These are phyloP conservation scores for Phenganax marumi DNA, from an alignment of 92 coral and sea anemone genomes.

Conservation along the genomic window DNA sequence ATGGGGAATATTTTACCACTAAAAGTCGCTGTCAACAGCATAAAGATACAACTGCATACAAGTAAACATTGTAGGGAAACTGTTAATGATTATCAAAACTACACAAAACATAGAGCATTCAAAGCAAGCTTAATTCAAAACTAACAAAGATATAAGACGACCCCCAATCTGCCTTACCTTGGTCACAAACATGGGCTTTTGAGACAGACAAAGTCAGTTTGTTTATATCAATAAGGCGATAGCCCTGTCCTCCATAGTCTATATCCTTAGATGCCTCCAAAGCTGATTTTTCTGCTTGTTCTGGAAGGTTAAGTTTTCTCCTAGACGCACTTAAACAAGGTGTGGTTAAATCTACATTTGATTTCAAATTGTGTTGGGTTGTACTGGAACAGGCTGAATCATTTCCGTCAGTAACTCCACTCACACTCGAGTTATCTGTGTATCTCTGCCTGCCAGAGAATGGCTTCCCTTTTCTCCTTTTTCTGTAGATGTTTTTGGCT, in stretches of 20 bases:
- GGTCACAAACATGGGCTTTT: conserved; percentile 26
- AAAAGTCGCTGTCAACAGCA: background rate
- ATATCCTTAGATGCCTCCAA: conserved; percentile 6
- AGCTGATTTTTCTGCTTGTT: background rate
- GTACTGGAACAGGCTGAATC: background rate
- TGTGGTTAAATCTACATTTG: background rate
- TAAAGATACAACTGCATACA: background rate
- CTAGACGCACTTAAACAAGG: background rate
- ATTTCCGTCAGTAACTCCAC: background rate
- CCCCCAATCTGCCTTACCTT: background rate
- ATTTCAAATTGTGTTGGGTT: too few species aligned
- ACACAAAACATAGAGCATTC: background rate
- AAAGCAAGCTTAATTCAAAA: too few species aligned
- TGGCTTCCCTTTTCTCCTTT: too few species aligned
- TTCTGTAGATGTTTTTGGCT: too few species aligned
- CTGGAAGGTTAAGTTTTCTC: background rate
- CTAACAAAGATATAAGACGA: conserved; percentile 8
- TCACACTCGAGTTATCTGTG: too few species aligned
- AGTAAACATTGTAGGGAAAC: background rate
- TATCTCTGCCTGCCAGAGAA: too few species aligned
- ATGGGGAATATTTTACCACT: background rate
- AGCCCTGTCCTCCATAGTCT: conserved; percentile 4
- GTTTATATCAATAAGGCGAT: conserved; percentile 18
- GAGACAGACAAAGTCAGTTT: conserved; percentile 8
- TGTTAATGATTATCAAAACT: background rate